Evolutionary conservation across 2,888 invertebrate species (phyloP).

Genomic region (Mesorhabditis sp.): DNA sequence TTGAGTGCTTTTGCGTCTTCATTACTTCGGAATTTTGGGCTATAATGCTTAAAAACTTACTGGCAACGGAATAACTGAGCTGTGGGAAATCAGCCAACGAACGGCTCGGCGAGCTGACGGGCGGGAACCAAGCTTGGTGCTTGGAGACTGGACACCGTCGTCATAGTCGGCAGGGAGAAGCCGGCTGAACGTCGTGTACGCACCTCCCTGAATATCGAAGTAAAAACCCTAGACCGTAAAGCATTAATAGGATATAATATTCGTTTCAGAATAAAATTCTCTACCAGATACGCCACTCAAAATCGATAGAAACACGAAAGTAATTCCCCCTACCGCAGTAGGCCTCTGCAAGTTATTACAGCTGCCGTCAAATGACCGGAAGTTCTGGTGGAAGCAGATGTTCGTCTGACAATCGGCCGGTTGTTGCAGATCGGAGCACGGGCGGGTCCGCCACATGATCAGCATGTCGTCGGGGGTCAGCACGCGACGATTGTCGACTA

Average conservation of each 20-base stretch:
- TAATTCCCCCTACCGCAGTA: constrained; percentile 14
- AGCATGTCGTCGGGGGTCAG: constrained; percentile 27
- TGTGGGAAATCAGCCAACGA: neutral
- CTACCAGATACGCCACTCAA: too few species aligned
- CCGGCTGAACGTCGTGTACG: constrained; percentile 69
- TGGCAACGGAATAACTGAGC: neutral
- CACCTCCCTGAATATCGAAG: constrained; percentile 81
- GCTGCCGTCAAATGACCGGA: constrained; percentile 84
- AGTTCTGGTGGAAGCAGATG: constrained; percentile 61
- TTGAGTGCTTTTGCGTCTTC: neutral
- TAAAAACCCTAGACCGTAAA: neutral
- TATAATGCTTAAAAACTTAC: neutral
- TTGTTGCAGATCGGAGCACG: constrained; percentile 21
- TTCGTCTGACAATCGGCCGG: constrained; percentile 41
- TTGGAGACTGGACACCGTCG: constrained; percentile 45
- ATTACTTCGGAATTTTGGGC: neutral
- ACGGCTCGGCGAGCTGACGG: neutral
- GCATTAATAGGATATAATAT: neutral
- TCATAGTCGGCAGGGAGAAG: constrained; percentile 50
- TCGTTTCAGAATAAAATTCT: too few species aligned
- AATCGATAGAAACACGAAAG: too few species aligned
- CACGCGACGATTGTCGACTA: constrained; percentile 17
- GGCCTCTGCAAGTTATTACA: constrained; percentile 77
- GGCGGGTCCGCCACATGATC: constrained; percentile 10
- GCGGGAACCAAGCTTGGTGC: constrained; percentile 41